Conservation (phyloP, 2,113 vertebrate species). For the Alethe diademata region DNA sequence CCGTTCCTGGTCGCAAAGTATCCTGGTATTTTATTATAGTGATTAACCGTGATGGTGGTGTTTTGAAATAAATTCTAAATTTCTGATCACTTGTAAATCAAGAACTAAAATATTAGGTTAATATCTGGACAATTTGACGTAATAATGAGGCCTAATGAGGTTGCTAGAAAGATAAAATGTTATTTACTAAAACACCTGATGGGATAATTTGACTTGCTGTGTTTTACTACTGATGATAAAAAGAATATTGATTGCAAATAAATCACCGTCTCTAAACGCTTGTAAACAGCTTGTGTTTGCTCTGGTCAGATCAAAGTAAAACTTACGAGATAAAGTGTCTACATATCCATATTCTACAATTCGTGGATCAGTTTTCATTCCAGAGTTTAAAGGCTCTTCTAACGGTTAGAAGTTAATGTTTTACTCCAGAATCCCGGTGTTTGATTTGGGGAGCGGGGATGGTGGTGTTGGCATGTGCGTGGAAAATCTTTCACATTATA, state of each 20-base stretch:
- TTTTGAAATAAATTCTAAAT: background rate
- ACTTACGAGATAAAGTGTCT: conserved; percentile 63
- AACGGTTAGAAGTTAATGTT: conserved; percentile 56
- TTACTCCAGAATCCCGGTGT: conserved; percentile 11
- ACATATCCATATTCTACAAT: background rate
- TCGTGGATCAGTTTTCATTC: background rate
- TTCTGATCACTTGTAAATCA: background rate
- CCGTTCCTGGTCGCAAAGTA: background rate
- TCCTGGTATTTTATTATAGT: background rate
- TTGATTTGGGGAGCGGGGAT: background rate
- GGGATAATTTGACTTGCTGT: conserved; percentile 79
- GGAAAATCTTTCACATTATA: background rate
- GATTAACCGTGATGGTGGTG: background rate
- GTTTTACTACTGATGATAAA: conserved; percentile 82
- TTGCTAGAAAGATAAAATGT: conserved; percentile 79
- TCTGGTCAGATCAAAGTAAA: conserved; percentile 66
- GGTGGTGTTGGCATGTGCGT: background rate
- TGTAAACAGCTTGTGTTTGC: conserved; percentile 66
- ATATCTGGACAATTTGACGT: conserved; percentile 45
- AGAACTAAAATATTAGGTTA: conserved; percentile 49
- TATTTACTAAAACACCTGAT: conserved; percentile 81
- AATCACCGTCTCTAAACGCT: conserved; percentile 71
- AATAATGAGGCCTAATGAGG: conserved; percentile 80
- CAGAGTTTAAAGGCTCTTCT: background rate
- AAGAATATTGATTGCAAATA: conserved; percentile 83